These are phyloP conservation scores for Lasioglossum zephyrum DNA, from an alignment of 2,888 invertebrate species.

Conservation along the genomic window DNA sequence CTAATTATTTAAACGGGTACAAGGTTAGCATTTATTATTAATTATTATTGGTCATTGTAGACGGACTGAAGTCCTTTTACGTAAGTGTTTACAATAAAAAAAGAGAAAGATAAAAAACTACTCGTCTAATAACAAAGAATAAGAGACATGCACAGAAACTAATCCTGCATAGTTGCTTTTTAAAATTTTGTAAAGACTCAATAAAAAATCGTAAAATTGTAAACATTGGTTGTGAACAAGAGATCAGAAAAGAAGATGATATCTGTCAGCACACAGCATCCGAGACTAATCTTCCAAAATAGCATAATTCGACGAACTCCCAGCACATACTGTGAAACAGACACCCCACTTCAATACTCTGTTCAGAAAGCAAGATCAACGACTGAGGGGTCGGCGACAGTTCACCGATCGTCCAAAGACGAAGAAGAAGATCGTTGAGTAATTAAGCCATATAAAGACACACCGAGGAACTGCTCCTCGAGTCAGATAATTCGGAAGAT, in stretches of 20 bases:
- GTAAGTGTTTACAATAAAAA: too few relatives aligned
- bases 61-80: too few relatives aligned
- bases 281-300: neutral
- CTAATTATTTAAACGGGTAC: neutral
- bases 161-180: too few relatives aligned
- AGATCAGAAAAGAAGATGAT: neutral
- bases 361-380: too few relatives aligned
- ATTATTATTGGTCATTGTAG: neutral
- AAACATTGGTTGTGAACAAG: neutral
- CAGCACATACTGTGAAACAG: neutral
- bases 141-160: too few relatives aligned
- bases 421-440: conserved; percentile 8
- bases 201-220: too few relatives aligned
- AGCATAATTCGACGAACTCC: neutral
- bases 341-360: neutral
- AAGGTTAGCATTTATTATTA: neutral
- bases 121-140: too few relatives aligned
- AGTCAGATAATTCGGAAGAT: conserved; percentile 2
- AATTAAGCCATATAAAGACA: conserved; percentile 5
- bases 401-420: neutral
- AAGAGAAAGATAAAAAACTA: too few relatives aligned
- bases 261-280: neutral
- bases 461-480: neutral
- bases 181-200: too few relatives aligned
- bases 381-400: neutral